Percentiles rank a stretch among this genome's conserved stretches.
Conservation (phyloP, 2,888 invertebrate species). For the Opisthograptis luteolata region DNA sequence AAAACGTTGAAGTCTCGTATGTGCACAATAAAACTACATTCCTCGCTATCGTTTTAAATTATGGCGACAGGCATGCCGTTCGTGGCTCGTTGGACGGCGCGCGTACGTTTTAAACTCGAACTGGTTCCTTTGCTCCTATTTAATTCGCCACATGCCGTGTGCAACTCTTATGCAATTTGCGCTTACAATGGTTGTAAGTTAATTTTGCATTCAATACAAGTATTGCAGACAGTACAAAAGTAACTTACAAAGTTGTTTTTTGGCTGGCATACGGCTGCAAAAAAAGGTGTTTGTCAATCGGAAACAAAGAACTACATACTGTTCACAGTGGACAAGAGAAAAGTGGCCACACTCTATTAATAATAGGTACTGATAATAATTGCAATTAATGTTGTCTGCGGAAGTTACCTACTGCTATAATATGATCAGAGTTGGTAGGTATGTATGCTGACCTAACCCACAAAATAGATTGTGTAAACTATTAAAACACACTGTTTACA, state of each 20-base stretch:
- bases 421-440: too few relatives aligned
- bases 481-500: too few relatives aligned
- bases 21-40: constrained; percentile 74
- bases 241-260: constrained; percentile 6
- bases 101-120: constrained; percentile 67
- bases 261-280: background rate
- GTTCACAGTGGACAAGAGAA: too few relatives aligned
- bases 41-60: constrained; percentile 74
- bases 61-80: constrained; percentile 71
- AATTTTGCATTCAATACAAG: constrained; percentile 16
- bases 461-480: too few relatives aligned
- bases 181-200: constrained; percentile 58
- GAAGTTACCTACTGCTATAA: too few relatives aligned
- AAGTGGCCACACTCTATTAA: too few relatives aligned
- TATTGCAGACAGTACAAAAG: constrained; percentile 1
- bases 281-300: too few relatives aligned
- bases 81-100: constrained; percentile 65
- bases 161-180: constrained; percentile 76
- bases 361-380: too few relatives aligned
- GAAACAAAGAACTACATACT: too few relatives aligned
- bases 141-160: constrained; percentile 74
- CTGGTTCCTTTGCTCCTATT: constrained; percentile 79
- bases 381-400: too few relatives aligned
- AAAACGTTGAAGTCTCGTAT: constrained; percentile 66
- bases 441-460: too few relatives aligned